Base-by-base conservation (phyloP, 2,113 vertebrate genomes). In the Lepus europaeus region DNA sequence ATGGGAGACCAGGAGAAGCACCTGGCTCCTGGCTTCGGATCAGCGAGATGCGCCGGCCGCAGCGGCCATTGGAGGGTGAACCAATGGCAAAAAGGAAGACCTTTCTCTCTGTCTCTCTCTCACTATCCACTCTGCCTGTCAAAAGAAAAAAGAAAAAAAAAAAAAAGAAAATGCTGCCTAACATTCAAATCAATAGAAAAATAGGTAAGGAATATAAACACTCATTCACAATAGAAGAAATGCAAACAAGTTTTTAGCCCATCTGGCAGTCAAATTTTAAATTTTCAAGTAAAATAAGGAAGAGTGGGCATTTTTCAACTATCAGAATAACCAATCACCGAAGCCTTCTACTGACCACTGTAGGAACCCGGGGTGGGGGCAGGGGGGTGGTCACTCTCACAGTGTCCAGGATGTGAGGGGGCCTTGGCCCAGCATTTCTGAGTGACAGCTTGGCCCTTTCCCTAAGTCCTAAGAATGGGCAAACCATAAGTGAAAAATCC, bases 211-310 rank as follows among this genome's bases (percentile, higher is more conserved):
- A 59, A 49, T 45, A 83, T 39, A 76, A 77, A 66, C 1, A 76
- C 36, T 11, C 6, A 77, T 53, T 81, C 25, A 63, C 25, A 85
- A 61, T 7, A 73, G 69, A 81, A 64, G 29, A 86, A 56, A 76
- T 20, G 9, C 4, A 49, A 51, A 9, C 10, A 63, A 83, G 10
- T 33, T 74, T 53, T 91, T 61, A 92, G 17, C 61, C 64, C 16
- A 64, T 77, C 27, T 84, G 20, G 23, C 31, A 86, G 81, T 88
- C 70, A 74, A 53, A 85, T 63, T 91, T 59, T 45, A 89, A 96
- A 80, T 61, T 80, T 33, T 69, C 39, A 79, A 79, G 39, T 70
- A 80, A 87, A 74, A 73, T 74, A 69, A 66, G 29, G 29, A 95
- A 64, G 29, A 91, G 49, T 77, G 49, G 66, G 22, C 3, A 59